Evolutionary conservation across 2,113 vertebrate genomes (phyloP).

Genomic region (Notiomystis cincta): DNA sequence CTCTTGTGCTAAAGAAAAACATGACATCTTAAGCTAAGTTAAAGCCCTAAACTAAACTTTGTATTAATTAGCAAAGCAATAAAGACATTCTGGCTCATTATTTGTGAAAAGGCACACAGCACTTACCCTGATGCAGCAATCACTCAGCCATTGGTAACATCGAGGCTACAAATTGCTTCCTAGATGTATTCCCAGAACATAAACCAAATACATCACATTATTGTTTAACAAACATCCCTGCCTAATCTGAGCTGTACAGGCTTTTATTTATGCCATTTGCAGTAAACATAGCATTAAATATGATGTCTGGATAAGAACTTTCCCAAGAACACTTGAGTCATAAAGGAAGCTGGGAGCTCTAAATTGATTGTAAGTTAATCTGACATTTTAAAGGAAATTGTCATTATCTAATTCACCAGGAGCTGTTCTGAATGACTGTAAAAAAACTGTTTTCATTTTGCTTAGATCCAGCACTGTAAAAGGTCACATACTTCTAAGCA

Average conservation of each 20-base stretch:
- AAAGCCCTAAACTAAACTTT: conserved; percentile 6
- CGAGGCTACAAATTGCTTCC: not conserved
- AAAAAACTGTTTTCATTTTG: conserved; percentile 28
- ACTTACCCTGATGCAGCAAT: not conserved
- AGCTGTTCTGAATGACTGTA: not conserved
- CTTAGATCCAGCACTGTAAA: not conserved
- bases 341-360: not conserved
- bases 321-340: not conserved
- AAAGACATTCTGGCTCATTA: conserved; percentile 22
- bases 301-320: conserved; percentile 10
- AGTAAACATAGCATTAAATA: conserved; percentile 27
- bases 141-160: not conserved
- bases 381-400: conserved; percentile 61
- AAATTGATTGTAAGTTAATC: conserved; percentile 58
- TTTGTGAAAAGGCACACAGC: conserved; percentile 30
- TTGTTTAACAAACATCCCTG: conserved; percentile 23
- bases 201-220: conserved; percentile 19
- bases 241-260: not conserved
- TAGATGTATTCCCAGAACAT: conserved; percentile 10
- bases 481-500: conserved; percentile 7
- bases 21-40: not conserved
- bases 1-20: not conserved
- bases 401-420: conserved; percentile 38
- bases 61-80: conserved; percentile 54
- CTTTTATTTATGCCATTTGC: conserved; percentile 23